phyloP scores from a whole-genome alignment of 2,113 vertebrate species.

The Myocastor coypus region DNA sequence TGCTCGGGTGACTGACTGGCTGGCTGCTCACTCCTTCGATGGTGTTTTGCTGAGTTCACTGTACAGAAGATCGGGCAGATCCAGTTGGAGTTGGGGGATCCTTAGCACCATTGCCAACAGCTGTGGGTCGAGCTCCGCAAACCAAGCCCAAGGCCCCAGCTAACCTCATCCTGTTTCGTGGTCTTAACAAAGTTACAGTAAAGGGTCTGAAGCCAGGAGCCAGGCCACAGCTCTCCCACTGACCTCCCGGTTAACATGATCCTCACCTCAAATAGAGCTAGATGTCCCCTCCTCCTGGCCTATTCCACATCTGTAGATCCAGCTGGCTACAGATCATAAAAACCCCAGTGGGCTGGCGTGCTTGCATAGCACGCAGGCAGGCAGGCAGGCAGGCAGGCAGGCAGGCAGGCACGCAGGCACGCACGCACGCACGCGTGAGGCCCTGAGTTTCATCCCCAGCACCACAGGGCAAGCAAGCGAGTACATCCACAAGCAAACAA shows the following conservation, averaged over 20 bases:
- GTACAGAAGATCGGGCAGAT: accelerated
- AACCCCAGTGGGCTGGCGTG: not conserved
- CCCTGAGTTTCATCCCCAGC: too few species aligned
- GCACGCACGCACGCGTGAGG: too few species aligned
- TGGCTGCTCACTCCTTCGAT: accelerated
- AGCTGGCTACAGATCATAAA: not conserved
- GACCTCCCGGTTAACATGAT: accelerated
- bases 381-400: too few species aligned
- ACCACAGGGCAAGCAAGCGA: too few species aligned
- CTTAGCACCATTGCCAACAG: accelerated
- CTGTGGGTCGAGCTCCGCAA: accelerated
- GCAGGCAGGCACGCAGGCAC: too few species aligned
- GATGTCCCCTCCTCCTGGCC: too few species aligned
- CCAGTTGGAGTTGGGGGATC: accelerated
- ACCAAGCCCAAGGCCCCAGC: not conserved
- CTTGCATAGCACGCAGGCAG: not conserved
- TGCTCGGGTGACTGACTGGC: not conserved
- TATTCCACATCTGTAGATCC: too few species aligned
- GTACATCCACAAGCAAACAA: too few species aligned
- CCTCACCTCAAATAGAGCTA: accelerated
- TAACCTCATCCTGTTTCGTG: not conserved
- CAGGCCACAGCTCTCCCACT: accelerated
- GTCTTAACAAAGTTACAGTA: not conserved
- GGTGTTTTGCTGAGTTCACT: accelerated
- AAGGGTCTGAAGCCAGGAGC: not conserved